phyloP scores from a whole-genome alignment of 2,113 vertebrate species.

The Fulica atra region DNA sequence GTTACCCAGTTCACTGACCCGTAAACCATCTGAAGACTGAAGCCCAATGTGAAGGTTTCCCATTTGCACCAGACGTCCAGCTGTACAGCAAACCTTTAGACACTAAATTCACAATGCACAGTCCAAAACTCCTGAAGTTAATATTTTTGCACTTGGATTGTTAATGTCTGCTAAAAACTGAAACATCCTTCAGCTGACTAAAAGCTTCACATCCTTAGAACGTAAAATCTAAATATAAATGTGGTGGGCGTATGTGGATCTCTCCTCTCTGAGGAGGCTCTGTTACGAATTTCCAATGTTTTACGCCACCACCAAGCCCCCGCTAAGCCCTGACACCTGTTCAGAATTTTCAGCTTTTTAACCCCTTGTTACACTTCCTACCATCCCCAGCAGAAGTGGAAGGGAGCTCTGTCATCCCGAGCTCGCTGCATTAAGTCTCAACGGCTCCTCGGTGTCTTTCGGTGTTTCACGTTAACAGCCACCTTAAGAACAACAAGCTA shows the following conservation, averaged over 20 bases:
- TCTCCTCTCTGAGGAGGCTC: constrained; percentile 48
- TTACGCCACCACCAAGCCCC: constrained; percentile 49
- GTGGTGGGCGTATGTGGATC: constrained; percentile 57
- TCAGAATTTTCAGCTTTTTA: constrained; percentile 66
- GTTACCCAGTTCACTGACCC: background rate
- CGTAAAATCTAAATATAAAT: constrained; percentile 59
- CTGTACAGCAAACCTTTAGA: background rate
- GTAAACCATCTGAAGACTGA: background rate
- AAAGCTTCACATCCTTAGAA: constrained; percentile 51
- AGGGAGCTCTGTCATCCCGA: background rate
- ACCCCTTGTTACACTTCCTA: constrained; percentile 34
- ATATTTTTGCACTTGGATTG: background rate
- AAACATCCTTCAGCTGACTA: constrained; percentile 39
- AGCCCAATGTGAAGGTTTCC: background rate
- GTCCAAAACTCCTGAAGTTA: background rate
- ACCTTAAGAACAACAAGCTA: background rate
- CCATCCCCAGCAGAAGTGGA: background rate
- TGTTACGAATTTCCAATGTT: constrained; percentile 64
- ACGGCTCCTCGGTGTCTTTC: background rate
- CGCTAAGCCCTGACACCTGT: constrained; percentile 51
- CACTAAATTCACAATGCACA: background rate
- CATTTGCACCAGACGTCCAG: background rate
- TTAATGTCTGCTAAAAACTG: background rate
- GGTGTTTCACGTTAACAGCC: background rate
- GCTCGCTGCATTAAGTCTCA: background rate